Evolutionary conservation across 2,888 invertebrate species (phyloP), one percentile per base, ranked within the genome.

Genomic region (Pyrrhosoma nymphula): DNA sequence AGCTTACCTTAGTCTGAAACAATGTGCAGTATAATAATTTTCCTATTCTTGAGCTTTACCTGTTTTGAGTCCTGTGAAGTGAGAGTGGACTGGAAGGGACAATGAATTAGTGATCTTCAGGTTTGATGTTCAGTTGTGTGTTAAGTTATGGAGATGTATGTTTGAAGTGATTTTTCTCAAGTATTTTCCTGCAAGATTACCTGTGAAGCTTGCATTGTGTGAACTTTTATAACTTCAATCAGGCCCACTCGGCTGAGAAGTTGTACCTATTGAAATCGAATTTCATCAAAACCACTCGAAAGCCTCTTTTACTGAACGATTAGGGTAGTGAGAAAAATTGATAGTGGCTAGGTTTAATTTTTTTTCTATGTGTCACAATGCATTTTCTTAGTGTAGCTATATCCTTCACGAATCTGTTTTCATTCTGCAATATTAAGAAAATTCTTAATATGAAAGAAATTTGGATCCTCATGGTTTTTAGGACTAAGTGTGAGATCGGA

Each of bases 1-100:
- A n/a, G 39, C 63, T 93, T 93, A 93, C 69, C 55, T 60, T 93
- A 55, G 93, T 69, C 93, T 69, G 69, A 75, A 69, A 39, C 47
- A 47, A n/a, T 60, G 55, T 69, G 82, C 35, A 35, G 10, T 35
- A 82, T 82, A 35, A 82, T 91, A 91, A 30, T 35, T 56, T 47
- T 93, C 93, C 16, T 55, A 93, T 69, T 91, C 82, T 63, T 35
- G 26, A 63, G 60, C 63, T 63, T 63, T 63, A 69, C 69, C 69
- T 26, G 20, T 47, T 93, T 93, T 93, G 69, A 47, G 69, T n/a
- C 93, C 93, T 93, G 47, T 14, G 14, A 18, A 35, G 30, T 82
- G 60, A 60, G 82, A 35, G 82, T 82, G 82, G 18, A 82, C 14
- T 82, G 35, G 35, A 82, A 30, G 82, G 12, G 14, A 30, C 82